phyloP scores from a whole-genome alignment of 2,113 vertebrate species.

The Myodes glareolus region DNA sequence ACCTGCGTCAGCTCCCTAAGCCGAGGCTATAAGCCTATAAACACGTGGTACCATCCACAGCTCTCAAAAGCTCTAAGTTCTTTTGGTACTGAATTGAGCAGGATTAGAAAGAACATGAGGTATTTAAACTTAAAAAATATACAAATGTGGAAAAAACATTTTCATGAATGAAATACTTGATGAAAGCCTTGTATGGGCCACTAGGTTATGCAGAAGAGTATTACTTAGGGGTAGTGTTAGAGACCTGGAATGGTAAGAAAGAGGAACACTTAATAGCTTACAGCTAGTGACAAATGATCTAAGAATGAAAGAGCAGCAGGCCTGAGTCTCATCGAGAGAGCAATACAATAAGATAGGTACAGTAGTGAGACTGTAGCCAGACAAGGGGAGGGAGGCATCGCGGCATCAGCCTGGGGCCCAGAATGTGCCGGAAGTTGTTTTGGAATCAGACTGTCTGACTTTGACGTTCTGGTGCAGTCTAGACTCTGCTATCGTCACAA shows the following conservation, averaged over 20 bases:
- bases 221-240: not conserved
- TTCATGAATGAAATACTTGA: constrained; percentile 12
- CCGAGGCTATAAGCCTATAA: no score
- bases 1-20: not conserved
- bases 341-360: not conserved
- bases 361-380: not conserved
- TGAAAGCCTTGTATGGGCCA: not conserved
- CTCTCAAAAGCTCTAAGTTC: not conserved
- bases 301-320: not conserved
- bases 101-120: constrained; percentile 4
- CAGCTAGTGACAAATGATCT: not conserved
- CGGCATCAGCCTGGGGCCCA: not conserved
- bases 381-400: not conserved
- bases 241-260: not conserved
- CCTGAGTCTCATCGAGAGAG: not conserved
- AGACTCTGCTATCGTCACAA: not conserved
- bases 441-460: not conserved
- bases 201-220: not conserved
- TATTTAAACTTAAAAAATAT: not conserved
- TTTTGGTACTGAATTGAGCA: constrained; percentile 13
- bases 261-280: not conserved
- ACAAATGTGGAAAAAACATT: not conserved
- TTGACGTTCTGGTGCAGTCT: not conserved
- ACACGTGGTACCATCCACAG: not conserved
- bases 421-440: not conserved